These are phyloP conservation scores for Epinephelus coioides DNA, from an alignment of 2,797 vertebrate genomes.

Conservation along the genomic window DNA sequence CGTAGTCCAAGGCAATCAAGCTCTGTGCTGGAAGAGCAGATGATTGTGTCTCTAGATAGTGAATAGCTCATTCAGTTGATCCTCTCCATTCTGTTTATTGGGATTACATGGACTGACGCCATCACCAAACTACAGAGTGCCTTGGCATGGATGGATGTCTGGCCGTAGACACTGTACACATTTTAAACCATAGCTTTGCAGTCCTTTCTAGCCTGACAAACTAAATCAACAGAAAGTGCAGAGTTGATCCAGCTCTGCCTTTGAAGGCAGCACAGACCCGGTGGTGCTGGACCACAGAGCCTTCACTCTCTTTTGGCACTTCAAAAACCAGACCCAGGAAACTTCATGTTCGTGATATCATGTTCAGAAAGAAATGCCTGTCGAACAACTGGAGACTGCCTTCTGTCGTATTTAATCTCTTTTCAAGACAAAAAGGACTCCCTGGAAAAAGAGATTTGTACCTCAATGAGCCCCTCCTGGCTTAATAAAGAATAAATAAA, in stretches of 20 bases:
- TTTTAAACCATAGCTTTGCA: constrained; percentile 12
- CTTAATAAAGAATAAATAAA: too few relatives aligned
- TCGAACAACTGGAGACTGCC: not conserved
- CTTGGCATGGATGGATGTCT: constrained; percentile 30
- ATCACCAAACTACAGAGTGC: constrained; percentile 32
- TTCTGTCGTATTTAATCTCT: constrained; percentile 10
- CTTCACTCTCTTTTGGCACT: not conserved
- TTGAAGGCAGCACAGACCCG: constrained; percentile 4
- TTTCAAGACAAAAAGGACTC: not conserved
- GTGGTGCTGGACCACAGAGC: not conserved
- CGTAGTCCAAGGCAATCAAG: constrained; percentile 44
- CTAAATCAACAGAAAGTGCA: not conserved
- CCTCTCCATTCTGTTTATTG: constrained; percentile 42
- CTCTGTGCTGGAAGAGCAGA: constrained; percentile 41
- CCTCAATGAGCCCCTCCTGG: too few relatives aligned
- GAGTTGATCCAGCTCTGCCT: constrained; percentile 8
- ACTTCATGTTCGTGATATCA: not conserved
- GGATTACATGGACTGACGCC: constrained; percentile 27
- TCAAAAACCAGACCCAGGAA: not conserved
- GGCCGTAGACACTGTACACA: constrained; percentile 20
- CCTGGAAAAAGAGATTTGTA: too few relatives aligned
- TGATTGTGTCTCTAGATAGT: constrained; percentile 46
- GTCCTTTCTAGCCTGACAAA: constrained; percentile 8
- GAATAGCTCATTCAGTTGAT: constrained; percentile 50
- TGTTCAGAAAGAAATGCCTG: not conserved